Percentiles rank a stretch among this genome's conserved stretches.
Evolutionary conservation across 2,113 vertebrate genomes (phyloP).

Genomic region (Albula glossodonta): DNA sequence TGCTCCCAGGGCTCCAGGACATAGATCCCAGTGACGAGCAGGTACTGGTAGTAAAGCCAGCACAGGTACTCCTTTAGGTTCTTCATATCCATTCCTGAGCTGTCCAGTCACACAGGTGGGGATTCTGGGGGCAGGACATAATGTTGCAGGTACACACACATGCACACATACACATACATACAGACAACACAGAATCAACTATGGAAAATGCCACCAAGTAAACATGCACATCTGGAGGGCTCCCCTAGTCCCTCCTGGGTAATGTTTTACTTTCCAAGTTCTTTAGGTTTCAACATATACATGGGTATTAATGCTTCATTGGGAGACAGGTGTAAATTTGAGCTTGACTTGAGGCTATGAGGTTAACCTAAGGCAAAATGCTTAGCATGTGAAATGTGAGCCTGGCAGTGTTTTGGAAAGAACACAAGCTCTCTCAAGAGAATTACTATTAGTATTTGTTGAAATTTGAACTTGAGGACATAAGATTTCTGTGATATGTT

Average conservation of each 20-base stretch:
- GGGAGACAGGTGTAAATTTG: neutral
- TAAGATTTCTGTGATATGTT: no score
- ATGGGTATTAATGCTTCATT: neutral
- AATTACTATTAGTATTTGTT: no score
- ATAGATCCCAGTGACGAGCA: constrained; percentile 92
- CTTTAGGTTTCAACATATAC: neutral
- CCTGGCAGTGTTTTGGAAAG: neutral
- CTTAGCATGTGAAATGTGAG: neutral
- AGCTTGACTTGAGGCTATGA: neutral
- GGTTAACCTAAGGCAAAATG: neutral
- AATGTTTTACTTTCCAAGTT: neutral
- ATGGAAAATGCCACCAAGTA: neutral
- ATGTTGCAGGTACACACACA: neutral
- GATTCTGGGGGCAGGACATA: neutral
- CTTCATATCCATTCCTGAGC: constrained; percentile 79
- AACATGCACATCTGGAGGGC: neutral
- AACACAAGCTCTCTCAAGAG: no score
- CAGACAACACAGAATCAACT: neutral
- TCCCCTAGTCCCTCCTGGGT: neutral
- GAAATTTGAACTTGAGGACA: no score
- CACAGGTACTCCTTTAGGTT: constrained; percentile 82
- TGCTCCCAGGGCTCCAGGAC: constrained; percentile 96
- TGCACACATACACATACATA: constrained; percentile 6
- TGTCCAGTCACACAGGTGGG: neutral
- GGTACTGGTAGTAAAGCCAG: constrained; percentile 97